These are phyloP conservation scores for Mythimna lalbum DNA, from an alignment of 2,888 invertebrate species.

Conservation along the genomic window DNA sequence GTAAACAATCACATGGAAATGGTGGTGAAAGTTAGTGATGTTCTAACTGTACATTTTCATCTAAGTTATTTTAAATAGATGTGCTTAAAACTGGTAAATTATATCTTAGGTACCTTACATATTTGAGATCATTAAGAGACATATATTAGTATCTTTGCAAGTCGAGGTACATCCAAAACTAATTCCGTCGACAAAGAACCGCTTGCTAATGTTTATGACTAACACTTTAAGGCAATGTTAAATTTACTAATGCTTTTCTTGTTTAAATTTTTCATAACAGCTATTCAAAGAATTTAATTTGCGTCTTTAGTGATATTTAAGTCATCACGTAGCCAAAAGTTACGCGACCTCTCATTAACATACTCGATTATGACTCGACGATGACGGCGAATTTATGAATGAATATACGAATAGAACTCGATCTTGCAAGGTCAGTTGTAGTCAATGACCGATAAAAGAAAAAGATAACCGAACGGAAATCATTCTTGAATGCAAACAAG, in stretches of 20 bases:
- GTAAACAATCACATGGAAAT: no score
- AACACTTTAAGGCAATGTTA: neutral
- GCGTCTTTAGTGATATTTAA: conserved; percentile 17
- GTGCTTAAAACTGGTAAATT: neutral
- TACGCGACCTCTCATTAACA: conserved; percentile 22
- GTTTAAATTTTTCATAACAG: neutral
- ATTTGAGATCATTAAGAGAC: neutral
- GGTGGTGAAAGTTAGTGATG: no score
- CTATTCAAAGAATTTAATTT: conserved; percentile 6
- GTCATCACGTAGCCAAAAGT: neutral
- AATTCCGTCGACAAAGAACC: neutral
- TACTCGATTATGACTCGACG: conserved; percentile 9
- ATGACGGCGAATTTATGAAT: conserved; percentile 17
- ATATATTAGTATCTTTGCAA: neutral
- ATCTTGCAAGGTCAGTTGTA: neutral
- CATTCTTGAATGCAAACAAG: neutral
- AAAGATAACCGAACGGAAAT: neutral
- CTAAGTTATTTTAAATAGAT: neutral
- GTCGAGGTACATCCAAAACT: neutral
- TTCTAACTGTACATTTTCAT: neutral
- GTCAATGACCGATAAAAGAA: conserved; percentile 22
- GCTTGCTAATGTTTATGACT: neutral
- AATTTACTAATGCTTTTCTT: neutral
- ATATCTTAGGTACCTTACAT: neutral
- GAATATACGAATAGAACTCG: conserved; percentile 8